phyloP scores from a whole-genome alignment of 1,140 invertebrate genomes.

The Caerostris darwini region DNA sequence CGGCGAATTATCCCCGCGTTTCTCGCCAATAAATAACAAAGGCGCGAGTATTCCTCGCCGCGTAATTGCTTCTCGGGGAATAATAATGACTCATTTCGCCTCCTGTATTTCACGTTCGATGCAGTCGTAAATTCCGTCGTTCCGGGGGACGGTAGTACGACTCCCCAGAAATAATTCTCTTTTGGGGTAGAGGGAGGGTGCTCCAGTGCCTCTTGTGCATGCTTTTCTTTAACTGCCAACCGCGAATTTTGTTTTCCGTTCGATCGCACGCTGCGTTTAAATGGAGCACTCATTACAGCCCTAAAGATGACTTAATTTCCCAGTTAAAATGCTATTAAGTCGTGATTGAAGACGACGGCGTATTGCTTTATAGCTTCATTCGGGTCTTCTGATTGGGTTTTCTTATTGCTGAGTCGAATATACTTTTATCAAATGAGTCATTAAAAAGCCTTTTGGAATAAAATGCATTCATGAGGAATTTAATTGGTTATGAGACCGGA shows the following conservation, averaged over 20 bases:
- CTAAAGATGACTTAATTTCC: constrained; percentile 16
- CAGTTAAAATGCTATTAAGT: background rate
- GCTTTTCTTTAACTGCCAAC: background rate
- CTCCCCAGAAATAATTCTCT: background rate
- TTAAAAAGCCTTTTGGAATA: too few relatives aligned
- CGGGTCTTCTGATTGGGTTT: too few relatives aligned
- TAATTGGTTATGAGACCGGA: too few relatives aligned
- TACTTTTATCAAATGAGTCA: too few relatives aligned
- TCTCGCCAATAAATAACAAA: constrained; percentile 22
- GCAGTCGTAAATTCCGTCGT: background rate
- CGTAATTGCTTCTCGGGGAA: constrained; percentile 12
- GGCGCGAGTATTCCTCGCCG: background rate
- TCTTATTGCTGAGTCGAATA: too few relatives aligned
- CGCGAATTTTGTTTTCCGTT: background rate
- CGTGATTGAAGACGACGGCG: background rate
- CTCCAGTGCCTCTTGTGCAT: background rate
- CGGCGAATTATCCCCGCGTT: constrained; percentile 2
- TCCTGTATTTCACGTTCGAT: background rate
- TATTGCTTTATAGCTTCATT: background rate
- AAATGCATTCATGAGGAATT: too few relatives aligned
- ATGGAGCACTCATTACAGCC: background rate
- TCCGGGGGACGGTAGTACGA: background rate
- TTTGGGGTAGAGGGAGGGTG: background rate
- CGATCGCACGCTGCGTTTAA: background rate
- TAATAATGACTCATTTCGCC: constrained; percentile 18